phyloP scores from a whole-genome alignment of 2,113 vertebrate species.

The Hydrolagus affinis region DNA sequence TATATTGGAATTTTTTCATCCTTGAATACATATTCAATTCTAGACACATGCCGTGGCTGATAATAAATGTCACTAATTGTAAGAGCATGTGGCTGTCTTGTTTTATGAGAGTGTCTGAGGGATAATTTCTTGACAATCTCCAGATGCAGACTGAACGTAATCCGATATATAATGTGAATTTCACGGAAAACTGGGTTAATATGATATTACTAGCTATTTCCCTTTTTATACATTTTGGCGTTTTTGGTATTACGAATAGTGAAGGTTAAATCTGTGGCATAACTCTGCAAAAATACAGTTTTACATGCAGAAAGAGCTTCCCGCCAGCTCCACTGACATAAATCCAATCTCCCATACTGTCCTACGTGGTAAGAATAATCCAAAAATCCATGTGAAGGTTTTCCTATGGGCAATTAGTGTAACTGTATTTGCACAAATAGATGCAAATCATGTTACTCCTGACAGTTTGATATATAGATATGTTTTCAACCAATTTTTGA shows the following conservation, averaged over 20 bases:
- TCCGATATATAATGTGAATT: not conserved
- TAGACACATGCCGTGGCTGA: not conserved
- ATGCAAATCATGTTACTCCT: not conserved
- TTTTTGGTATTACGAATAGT: not conserved
- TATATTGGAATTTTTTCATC: not conserved
- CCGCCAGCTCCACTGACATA: too few relatives aligned
- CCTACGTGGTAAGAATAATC: too few relatives aligned
- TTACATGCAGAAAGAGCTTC: not conserved
- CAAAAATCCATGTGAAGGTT: not conserved
- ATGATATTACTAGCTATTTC: not conserved
- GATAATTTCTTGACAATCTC: not conserved
- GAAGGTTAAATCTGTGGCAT: not conserved
- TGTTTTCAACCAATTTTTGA: not conserved
- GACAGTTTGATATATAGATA: not conserved
- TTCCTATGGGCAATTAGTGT: not conserved
- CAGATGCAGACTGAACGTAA: slow-evolving; percentile 1
- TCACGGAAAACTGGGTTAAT: not conserved
- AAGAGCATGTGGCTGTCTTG: not conserved
- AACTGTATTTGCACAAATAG: not conserved
- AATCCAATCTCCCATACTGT: too few relatives aligned
- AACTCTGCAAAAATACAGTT: not conserved
- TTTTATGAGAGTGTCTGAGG: not conserved
- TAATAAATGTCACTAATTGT: slow-evolving; percentile 14
- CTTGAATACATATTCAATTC: not conserved
- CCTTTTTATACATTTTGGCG: not conserved